Evolutionary conservation across 2,113 vertebrate species (phyloP).

Genomic region (Nothocercus julius): DNA sequence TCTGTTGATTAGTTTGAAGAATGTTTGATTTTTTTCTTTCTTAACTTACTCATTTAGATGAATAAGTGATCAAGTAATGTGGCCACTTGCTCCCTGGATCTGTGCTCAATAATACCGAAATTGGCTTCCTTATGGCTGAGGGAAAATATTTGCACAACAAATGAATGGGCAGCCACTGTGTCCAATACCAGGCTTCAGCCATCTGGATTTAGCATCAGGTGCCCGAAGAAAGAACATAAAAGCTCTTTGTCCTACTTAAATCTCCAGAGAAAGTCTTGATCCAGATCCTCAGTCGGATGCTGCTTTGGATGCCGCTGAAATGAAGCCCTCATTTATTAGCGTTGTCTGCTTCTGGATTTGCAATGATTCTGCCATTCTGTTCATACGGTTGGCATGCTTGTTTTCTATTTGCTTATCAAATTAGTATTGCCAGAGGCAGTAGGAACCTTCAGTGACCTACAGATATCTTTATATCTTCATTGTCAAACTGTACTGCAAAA

Average conservation of each 20-base stretch:
- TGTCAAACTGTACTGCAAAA: background rate
- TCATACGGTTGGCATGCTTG: background rate
- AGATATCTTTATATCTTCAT: slow-evolving; percentile 19
- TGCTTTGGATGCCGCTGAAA: slow-evolving; percentile 20
- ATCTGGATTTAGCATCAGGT: slow-evolving; percentile 51
- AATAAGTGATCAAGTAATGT: background rate
- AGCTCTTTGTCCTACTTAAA: slow-evolving; percentile 26
- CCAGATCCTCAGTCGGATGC: background rate
- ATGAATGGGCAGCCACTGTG: background rate
- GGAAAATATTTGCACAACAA: slow-evolving; percentile 36
- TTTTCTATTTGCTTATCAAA: slow-evolving; percentile 50
- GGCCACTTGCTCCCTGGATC: background rate
- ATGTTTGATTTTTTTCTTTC: background rate
- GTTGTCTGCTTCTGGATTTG: slow-evolving; percentile 21
- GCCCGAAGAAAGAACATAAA: slow-evolving; percentile 17
- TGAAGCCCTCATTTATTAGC: background rate
- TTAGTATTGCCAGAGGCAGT: slow-evolving; percentile 19
- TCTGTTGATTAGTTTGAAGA: background rate
- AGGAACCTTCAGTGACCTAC: slow-evolving; percentile 36
- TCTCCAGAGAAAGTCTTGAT: slow-evolving; percentile 16
- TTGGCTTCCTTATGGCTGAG: background rate
- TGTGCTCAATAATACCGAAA: background rate
- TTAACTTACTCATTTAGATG: background rate
- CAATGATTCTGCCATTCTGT: slow-evolving; percentile 5
- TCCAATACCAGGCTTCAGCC: background rate